These are phyloP conservation scores for Dascillus cervinus DNA, from an alignment of 2,888 invertebrate genomes.

Conservation along the genomic window DNA sequence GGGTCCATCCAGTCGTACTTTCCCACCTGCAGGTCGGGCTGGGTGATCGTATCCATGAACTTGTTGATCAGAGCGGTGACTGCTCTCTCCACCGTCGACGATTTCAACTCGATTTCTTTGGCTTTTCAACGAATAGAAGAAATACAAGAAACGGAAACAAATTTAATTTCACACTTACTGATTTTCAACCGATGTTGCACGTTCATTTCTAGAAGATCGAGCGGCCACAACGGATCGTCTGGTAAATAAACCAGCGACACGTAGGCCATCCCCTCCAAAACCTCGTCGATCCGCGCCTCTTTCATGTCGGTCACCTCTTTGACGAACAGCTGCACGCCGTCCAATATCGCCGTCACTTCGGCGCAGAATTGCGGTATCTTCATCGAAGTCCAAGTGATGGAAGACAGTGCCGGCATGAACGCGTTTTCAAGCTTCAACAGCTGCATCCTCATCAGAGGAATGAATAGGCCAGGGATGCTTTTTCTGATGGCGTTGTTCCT, in stretches of 20 bases:
- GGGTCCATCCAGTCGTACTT: slow-evolving; percentile 59
- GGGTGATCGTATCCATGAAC: slow-evolving; percentile 58
- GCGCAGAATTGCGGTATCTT: slow-evolving; percentile 59
- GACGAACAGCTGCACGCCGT: slow-evolving; percentile 57
- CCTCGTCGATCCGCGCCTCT: slow-evolving; percentile 63
- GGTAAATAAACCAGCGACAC: slow-evolving; percentile 58
- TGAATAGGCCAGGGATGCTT: slow-evolving; percentile 59
- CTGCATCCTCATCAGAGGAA: slow-evolving; percentile 60
- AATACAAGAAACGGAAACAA: slow-evolving; percentile 26
- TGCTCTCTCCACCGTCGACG: slow-evolving; percentile 64
- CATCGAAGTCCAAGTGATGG: slow-evolving; percentile 76
- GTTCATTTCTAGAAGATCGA: slow-evolving; percentile 56
- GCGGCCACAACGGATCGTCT: slow-evolving; percentile 52
- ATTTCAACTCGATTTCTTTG: slow-evolving; percentile 50
- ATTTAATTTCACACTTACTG: slow-evolving; percentile 39
- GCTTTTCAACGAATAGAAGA: slow-evolving; percentile 26
- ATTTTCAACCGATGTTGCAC: slow-evolving; percentile 47
- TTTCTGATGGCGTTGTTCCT: slow-evolving; percentile 53
- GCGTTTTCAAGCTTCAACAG: slow-evolving; percentile 61
- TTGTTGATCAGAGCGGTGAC: slow-evolving; percentile 71
- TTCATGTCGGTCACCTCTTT: slow-evolving; percentile 70
- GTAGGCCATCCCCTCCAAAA: slow-evolving; percentile 55
- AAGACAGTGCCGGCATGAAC: slow-evolving; percentile 67
- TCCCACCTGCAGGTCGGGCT: slow-evolving; percentile 49
- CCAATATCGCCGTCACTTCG: slow-evolving; percentile 49